phyloP scores from a whole-genome alignment of 2,888 invertebrate species.

The Idaea biselata region DNA sequence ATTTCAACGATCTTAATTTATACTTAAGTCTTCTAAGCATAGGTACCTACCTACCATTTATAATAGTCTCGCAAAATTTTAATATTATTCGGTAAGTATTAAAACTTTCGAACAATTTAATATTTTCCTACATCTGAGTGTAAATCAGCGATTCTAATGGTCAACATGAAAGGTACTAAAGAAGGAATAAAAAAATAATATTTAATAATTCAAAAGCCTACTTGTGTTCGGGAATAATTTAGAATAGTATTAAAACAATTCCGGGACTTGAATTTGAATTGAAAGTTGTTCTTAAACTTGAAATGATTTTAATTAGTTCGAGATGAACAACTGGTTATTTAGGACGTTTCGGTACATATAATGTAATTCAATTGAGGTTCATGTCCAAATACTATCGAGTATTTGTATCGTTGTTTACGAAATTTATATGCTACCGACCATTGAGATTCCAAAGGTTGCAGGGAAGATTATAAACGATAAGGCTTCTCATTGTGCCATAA shows the following conservation, averaged over 20 bases:
- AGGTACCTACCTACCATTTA: too few species aligned
- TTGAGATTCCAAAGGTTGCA: too few species aligned
- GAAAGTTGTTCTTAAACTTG: neutral
- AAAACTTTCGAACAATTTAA: too few species aligned
- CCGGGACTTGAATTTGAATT: neutral
- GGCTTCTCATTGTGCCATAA: too few species aligned
- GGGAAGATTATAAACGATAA: too few species aligned
- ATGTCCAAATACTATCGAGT: neutral
- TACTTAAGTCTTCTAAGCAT: neutral
- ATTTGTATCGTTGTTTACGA: neutral
- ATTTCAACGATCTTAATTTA: neutral
- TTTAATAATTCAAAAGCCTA: neutral
- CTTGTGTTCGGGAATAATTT: neutral
- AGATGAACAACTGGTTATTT: neutral
- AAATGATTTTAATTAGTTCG: neutral
- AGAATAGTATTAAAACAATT: neutral
- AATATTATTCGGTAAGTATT: too few species aligned
- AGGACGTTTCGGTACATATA: neutral
- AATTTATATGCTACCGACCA: too few species aligned
- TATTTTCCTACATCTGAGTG: neutral
- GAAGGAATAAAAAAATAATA: neutral
- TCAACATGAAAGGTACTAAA: neutral
- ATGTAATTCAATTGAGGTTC: neutral
- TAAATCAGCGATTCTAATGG: neutral
- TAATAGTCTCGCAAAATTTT: neutral